Conservation (phyloP, 2,797 vertebrate species). For the Semotilus atromaculatus region DNA sequence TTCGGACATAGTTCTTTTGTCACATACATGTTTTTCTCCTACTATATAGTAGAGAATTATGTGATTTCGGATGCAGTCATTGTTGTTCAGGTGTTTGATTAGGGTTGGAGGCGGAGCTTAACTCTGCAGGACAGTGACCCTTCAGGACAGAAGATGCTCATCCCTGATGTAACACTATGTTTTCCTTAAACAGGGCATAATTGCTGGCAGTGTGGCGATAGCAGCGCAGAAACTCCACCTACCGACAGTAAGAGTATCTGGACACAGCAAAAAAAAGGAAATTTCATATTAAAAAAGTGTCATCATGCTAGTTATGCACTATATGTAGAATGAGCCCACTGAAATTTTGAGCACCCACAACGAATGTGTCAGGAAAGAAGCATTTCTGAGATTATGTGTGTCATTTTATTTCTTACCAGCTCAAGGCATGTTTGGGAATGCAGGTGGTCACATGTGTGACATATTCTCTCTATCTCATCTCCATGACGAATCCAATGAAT, state of each 20-base stretch:
- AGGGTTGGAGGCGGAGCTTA: too few species aligned
- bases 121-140: neutral
- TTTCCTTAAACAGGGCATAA: slow-evolving; percentile 46
- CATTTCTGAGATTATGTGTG: neutral
- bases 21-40: too few species aligned
- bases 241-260: slow-evolving; percentile 53
- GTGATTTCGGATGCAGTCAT: neutral
- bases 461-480: neutral
- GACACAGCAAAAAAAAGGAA: neutral
- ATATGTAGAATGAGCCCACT: neutral
- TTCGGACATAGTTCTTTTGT: too few species aligned
- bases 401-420: slow-evolving; percentile 37
- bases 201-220: slow-evolving; percentile 54
- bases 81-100: too few species aligned
- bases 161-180: neutral
- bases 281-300: neutral
- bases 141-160: neutral
- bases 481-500: rapidly evolving
- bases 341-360: neutral
- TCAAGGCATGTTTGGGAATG: slow-evolving; percentile 59
- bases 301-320: neutral
- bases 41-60: too few species aligned
- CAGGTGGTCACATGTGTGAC: slow-evolving; percentile 46
- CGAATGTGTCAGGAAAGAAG: neutral
- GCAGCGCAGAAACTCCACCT: slow-evolving; percentile 51